These are phyloP conservation scores for Setophaga coronata DNA, from an alignment of 2,113 vertebrate genomes.

Conservation along the genomic window DNA sequence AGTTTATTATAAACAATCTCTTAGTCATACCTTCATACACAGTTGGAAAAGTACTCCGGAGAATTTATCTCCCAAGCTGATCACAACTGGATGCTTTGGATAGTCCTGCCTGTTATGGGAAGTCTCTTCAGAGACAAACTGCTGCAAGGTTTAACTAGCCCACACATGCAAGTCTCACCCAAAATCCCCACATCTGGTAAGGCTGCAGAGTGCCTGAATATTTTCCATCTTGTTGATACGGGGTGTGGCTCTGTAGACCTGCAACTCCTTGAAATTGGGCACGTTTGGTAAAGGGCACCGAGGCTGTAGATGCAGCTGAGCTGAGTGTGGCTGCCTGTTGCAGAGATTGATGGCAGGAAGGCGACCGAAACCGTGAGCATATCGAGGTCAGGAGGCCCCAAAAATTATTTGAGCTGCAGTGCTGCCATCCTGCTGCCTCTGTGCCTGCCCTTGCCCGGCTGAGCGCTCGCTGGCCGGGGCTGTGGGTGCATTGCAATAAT, in stretches of 20 bases:
- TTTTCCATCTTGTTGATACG: neutral
- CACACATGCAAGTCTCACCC: neutral
- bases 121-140: neutral
- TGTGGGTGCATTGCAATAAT: accelerated
- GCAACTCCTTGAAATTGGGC: accelerated
- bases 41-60: neutral
- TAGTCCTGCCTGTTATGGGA: neutral
- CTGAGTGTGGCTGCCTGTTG: neutral
- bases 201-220: neutral
- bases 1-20: neutral
- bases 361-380: neutral
- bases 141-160: neutral
- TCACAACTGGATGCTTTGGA: neutral
- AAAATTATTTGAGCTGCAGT: neutral
- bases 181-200: neutral
- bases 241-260: neutral
- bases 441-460: neutral
- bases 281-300: accelerated
- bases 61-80: neutral
- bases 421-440: accelerated
- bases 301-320: neutral
- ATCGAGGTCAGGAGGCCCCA: neutral
- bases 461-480: neutral
- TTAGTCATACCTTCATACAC: neutral
- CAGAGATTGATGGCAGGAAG: neutral